A percentile compares a stretch with the other conserved stretches of the same genome.
Evolutionary conservation across 2,888 invertebrate species (phyloP).

Genomic region (Craniophora ligustri): DNA sequence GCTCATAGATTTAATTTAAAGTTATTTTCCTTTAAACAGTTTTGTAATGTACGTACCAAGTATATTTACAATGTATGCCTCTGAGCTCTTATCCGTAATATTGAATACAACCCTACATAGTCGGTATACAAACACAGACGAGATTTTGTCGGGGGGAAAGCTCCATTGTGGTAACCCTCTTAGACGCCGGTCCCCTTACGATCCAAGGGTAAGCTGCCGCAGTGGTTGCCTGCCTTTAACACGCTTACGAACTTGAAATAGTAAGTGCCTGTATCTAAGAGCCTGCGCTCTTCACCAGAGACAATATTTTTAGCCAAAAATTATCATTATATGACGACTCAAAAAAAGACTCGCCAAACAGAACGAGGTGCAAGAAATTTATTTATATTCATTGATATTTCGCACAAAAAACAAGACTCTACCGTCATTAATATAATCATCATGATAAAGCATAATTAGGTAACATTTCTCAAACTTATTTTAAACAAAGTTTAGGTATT

Average conservation of each 20-base stretch:
- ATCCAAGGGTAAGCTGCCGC: slow-evolving; percentile 74
- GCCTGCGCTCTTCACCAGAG: slow-evolving; percentile 33
- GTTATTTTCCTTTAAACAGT: no score
- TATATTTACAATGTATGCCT: no score
- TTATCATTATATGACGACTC: neutral
- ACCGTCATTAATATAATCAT: slow-evolving; percentile 3
- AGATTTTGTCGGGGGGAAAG: slow-evolving; percentile 79
- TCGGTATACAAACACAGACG: slow-evolving; percentile 50
- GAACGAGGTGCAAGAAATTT: neutral
- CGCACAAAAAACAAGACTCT: slow-evolving; percentile 3
- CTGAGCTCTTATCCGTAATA: slow-evolving; percentile 27
- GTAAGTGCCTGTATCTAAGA: slow-evolving; percentile 60
- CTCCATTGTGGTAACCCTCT: slow-evolving; percentile 85
- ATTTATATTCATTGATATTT: no score
- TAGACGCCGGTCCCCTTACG: slow-evolving; percentile 70
- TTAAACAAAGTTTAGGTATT: slow-evolving; percentile 24
- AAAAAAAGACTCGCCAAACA: neutral
- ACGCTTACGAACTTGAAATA: slow-evolving; percentile 67
- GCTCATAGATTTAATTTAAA: no score
- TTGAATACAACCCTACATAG: slow-evolving; percentile 32
- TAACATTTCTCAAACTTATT: slow-evolving; percentile 23
- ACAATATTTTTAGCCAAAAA: slow-evolving; percentile 4
- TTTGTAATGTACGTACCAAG: no score
- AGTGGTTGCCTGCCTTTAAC: slow-evolving; percentile 68
- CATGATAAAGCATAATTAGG: slow-evolving; percentile 16